Evolutionary conservation across 2,113 vertebrate genomes (phyloP).

Genomic region (Accipiter virgatus): DNA sequence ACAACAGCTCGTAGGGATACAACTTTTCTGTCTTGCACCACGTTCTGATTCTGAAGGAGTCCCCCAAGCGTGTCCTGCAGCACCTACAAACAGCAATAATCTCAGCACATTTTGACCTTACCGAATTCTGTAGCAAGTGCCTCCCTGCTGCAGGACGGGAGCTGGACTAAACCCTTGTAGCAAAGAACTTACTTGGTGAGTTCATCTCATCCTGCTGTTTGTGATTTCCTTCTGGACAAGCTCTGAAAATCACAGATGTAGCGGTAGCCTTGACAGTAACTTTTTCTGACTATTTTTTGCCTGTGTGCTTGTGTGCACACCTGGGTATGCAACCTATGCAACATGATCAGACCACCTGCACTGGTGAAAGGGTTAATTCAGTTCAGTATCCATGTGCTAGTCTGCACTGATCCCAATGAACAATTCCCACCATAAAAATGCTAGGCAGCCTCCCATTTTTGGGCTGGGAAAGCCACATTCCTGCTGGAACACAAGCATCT

Average conservation of each 20-base stretch:
- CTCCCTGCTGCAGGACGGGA: neutral
- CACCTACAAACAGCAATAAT: neutral
- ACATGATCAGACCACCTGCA: neutral
- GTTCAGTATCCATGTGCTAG: neutral
- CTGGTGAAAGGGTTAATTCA: neutral
- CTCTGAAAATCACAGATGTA: neutral
- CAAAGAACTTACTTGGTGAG: neutral
- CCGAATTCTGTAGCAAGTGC: neutral
- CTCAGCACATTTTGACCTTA: neutral
- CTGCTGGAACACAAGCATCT: neutral
- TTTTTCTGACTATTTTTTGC: neutral
- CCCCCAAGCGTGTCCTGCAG: neutral
- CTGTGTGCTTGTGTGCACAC: neutral
- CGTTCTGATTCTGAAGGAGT: neutral
- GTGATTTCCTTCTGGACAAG: neutral
- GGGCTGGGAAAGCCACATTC: neutral
- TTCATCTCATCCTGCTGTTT: neutral
- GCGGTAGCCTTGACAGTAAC: neutral
- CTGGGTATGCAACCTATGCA: neutral
- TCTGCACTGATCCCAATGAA: neutral
- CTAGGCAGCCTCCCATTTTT: neutral
- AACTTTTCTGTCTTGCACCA: neutral
- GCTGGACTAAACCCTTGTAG: neutral
- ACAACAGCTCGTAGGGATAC: neutral
- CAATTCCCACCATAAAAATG: neutral